A percentile compares a stretch with the other conserved stretches of the same genome.
phyloP scores from a whole-genome alignment of 1,140 invertebrate genomes.

The Penaeus chinensis region DNA sequence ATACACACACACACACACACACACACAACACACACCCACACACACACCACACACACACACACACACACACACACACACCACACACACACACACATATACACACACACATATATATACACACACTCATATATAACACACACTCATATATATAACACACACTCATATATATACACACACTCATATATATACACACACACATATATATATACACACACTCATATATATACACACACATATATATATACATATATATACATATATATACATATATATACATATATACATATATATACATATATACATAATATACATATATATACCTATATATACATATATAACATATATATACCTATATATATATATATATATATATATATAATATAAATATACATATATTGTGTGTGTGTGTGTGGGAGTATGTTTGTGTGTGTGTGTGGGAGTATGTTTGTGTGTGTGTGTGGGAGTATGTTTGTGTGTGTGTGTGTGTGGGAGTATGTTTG shows the following conservation, averaged over 20 bases:
- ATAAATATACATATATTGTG: too few relatives aligned
- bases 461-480: neutral
- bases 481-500: neutral
- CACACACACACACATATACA: too few relatives aligned
- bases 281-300: neutral
- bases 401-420: too few relatives aligned
- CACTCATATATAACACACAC: neutral
- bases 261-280: neutral
- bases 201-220: neutral
- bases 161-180: neutral
- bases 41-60: too few relatives aligned
- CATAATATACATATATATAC: conserved; percentile 1
- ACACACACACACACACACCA: too few relatives aligned
- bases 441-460: too few relatives aligned
- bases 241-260: conserved; percentile 4
- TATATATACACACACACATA: neutral
- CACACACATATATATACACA: neutral
- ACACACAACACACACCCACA: too few relatives aligned
- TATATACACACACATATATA: neutral
- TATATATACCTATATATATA: conserved; percentile 13
- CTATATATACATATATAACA: conserved; percentile 6
- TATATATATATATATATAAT: conserved; percentile 10
- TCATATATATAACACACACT: neutral
- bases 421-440: neutral
- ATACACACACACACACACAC: too few relatives aligned